Base-by-base conservation (phyloP, 2,113 vertebrate species). In the Corvus hawaiiensis region DNA sequence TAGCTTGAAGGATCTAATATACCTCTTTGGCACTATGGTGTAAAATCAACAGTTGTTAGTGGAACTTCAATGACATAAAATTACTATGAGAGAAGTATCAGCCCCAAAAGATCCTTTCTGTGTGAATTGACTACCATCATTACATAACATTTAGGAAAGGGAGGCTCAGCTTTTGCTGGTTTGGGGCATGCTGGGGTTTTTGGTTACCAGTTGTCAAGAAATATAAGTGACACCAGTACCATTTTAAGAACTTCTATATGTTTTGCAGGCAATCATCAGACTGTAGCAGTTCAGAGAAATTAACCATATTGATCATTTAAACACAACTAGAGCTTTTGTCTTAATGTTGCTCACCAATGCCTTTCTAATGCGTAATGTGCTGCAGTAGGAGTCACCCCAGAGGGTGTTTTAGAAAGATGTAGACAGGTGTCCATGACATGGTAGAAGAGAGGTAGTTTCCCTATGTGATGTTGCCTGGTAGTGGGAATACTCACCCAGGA, bases 261-360 rank as follows among this genome's bases (percentile, higher is more conserved):
- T 94, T 96, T 95, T 90, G 86, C 88, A 93, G 88, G 91, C 59
- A 97, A 41, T 87, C 33, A 8, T 90, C 87, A 93, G 91, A 82
- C 83, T 76, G 56, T 59, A 88, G 67, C 75, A 62, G 33, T 93
- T 82, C 43, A 62, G 84, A 89, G 91, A 92, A 93, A 72, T 61
- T 72, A 73, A 55, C 20, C 2, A 0, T 63, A 41, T 4, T 3
- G 3, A 14, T 79, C 6, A 78, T 33, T 69, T 67, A 86, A 93
- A 90, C 49, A 92, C 20, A 62, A 0, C 28, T 52, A 44, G 44
- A 68, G 39, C 51, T 80, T 85, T 64, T 62, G 23, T 51, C 35
- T 35, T 71, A 55, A 30, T n/a, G 21, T 55, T 63, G 37, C 49
- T 85, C 39, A 61, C 35, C 30, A 48, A 1, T 33, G 41, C 32